Conservation (phyloP, 2,888 invertebrate species). For the Leucozona laternaria region DNA sequence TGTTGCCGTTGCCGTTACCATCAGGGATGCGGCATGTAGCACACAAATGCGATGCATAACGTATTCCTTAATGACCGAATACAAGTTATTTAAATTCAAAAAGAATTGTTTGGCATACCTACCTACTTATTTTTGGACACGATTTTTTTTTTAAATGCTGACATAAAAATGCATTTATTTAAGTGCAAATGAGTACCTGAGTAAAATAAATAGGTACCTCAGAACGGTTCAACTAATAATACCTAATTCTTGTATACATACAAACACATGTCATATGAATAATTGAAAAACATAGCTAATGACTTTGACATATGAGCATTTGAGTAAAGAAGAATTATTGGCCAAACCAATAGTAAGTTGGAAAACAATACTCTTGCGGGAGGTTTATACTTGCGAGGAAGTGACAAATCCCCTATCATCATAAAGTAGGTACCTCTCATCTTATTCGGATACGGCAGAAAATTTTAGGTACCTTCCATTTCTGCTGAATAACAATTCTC, state of each 20-base stretch:
- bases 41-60: slow-evolving; percentile 44
- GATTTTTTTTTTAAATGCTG: neutral
- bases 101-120: slow-evolving; percentile 36
- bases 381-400: no score
- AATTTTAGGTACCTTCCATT: no score
- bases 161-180: neutral
- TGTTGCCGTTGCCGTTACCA: neutral
- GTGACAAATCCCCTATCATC: no score
- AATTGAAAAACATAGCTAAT: neutral
- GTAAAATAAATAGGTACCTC: neutral
- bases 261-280: neutral
- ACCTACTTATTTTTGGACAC: slow-evolving; percentile 10
- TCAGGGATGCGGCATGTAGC: slow-evolving; percentile 36
- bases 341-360: no score
- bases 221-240: neutral
- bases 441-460: no score
- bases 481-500: no score
- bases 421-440: no score
- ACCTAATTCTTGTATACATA: neutral
- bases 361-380: no score
- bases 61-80: slow-evolving; percentile 57
- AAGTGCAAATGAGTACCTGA: neutral
- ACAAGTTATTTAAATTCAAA: slow-evolving; percentile 33
- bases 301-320: no score
- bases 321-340: no score